Conservation (phyloP, 2,797 vertebrate species). For the Orientallactaga sibirica region DNA sequence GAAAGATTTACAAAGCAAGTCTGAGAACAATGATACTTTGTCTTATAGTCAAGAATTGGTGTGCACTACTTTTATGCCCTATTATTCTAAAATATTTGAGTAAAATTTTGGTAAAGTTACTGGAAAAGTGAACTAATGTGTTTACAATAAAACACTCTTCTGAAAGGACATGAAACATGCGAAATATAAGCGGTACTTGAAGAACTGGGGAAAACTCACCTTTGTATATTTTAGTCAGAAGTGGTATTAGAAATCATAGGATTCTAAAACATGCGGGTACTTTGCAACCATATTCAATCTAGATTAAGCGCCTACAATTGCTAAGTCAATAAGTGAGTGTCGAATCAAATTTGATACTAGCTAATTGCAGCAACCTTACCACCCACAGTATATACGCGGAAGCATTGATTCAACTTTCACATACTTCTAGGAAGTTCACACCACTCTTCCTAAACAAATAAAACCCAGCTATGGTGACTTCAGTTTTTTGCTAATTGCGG, state of each 20-base stretch:
- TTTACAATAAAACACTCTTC: constrained; percentile 1
- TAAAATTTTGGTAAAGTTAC: constrained; percentile 30
- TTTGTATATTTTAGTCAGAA: constrained; percentile 22
- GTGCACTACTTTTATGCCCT: background rate
- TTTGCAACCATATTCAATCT: constrained; percentile 48
- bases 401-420: background rate
- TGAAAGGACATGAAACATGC: background rate
- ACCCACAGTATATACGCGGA: background rate
- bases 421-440: constrained; percentile 47
- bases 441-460: background rate
- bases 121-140: background rate
- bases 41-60: constrained; percentile 6
- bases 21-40: background rate
- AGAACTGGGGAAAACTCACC: background rate
- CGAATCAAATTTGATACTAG: constrained; percentile 49
- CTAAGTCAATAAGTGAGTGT: constrained; percentile 38
- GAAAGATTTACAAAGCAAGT: background rate
- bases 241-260: background rate
- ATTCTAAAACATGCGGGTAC: background rate
- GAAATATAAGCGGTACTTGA: background rate
- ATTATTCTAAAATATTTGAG: background rate
- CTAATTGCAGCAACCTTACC: background rate
- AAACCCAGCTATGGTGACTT: background rate
- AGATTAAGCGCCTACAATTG: constrained; percentile 15
- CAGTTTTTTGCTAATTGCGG: background rate